Evolutionary conservation across 2,113 vertebrate species (phyloP).

Genomic region (Mastomys coucha): DNA sequence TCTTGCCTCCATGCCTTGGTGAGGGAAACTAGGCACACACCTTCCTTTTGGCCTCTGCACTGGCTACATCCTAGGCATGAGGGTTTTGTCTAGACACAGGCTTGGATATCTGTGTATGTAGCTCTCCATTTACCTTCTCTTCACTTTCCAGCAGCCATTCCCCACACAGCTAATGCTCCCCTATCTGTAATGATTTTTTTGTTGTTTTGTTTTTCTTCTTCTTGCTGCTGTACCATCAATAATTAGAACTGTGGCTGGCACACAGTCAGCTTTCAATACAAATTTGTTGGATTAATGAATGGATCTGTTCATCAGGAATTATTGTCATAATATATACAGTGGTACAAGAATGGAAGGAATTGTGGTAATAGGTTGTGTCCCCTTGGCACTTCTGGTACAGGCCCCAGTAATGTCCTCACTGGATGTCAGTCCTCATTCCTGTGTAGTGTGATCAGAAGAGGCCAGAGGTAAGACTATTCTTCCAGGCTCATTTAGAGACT

Average conservation of each 20-base stretch:
- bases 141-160: neutral
- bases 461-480: neutral
- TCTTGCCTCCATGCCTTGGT: neutral
- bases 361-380: fast-evolving
- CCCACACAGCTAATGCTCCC: neutral
- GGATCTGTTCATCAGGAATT: neutral
- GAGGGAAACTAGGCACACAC: neutral
- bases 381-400: neutral
- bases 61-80: neutral
- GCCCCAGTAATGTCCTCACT: neutral
- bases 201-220: neutral
- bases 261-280: neutral
- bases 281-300: neutral
- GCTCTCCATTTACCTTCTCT: neutral
- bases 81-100: neutral
- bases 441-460: neutral
- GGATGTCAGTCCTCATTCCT: too few relatives aligned
- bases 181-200: neutral
- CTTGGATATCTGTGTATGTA: neutral
- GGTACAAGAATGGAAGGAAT: neutral
- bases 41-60: neutral
- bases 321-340: neutral
- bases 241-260: neutral
- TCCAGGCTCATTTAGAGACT: neutral
- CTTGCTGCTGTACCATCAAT: neutral